Conservation (phyloP, 2,888 invertebrate species). For the Mythimna pallens region DNA sequence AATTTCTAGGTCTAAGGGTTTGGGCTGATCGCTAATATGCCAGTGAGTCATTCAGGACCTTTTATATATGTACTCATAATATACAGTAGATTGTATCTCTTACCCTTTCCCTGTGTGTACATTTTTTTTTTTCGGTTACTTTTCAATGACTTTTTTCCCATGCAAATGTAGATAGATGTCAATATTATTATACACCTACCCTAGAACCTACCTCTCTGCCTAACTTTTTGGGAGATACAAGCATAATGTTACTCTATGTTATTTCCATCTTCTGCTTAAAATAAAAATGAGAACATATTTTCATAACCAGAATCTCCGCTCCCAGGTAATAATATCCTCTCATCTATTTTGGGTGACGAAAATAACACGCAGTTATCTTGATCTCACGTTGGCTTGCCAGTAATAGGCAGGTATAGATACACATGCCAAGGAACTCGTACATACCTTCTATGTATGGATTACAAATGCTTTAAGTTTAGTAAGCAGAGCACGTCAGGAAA, state of each 20-base stretch:
- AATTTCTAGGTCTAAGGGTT: too few species aligned
- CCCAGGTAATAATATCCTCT: slow-evolving; percentile 37
- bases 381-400: slow-evolving; percentile 32
- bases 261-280: not conserved
- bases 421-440: too few species aligned
- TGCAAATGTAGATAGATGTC: not conserved
- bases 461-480: slow-evolving; percentile 44
- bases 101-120: too few species aligned
- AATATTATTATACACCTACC: not conserved
- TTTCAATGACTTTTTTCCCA: too few species aligned
- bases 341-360: slow-evolving; percentile 45
- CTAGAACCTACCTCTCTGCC: not conserved
- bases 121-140: too few species aligned
- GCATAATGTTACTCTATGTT: not conserved
- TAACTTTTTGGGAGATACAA: not conserved
- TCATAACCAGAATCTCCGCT: slow-evolving; percentile 11
- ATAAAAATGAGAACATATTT: slow-evolving; percentile 1
- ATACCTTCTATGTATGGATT: slow-evolving; percentile 35
- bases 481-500: slow-evolving; percentile 41
- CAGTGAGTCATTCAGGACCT: too few species aligned
- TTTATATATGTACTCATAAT: too few species aligned
- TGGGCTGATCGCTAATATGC: too few species aligned
- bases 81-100: too few species aligned
- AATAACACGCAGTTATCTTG: slow-evolving; percentile 50
- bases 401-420: not conserved